Base-by-base conservation (phyloP, 2,888 invertebrate genomes). In the Andrena bicolor region DNA sequence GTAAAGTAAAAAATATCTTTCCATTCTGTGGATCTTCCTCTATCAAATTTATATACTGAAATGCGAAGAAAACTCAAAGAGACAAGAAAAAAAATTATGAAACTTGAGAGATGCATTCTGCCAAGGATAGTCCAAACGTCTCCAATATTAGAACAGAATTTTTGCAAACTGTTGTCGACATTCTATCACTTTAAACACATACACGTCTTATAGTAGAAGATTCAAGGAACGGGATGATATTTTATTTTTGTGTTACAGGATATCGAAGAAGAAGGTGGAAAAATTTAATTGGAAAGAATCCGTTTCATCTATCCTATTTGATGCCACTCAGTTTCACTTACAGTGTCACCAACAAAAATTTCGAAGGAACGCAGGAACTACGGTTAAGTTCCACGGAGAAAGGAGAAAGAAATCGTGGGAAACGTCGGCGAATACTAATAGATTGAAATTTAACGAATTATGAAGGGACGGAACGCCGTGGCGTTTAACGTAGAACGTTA, bases 321-420 rank as follows among this genome's bases (percentile, higher is more conserved):
- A 10, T 60, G 16, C 10, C n/a, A 20, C 6, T 30, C 10, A 16
- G 30, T 64, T 16, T 23, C 35, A 23, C 26, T 48, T 4, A 41
- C 41, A 8, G 10, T 60, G 64, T 74, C 48, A 26, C 48, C 23
- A 75, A 69, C 75, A 23, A 58, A 41, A 51, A 69, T 49, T 23
- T 77, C 60, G 65, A 49, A 51, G 8, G 16, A 53, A 32, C 16
- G 28, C 8, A 56, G 30, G 35, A 30, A 20, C 20, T 13, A 20
- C 41, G 35, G 64, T 60, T 56, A 69, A 41, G 23, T 41, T 13
- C 35, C 32, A 1, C 4, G 6, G 70, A 71, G 70, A 78, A 72
- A 64, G 51, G 56, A 23, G 58, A 58, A 64, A 72, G 65, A 65
- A 60, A 77, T 72, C 72, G 61, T 63, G 68, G 30, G 71, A 79